Evolutionary conservation across 1,140 invertebrate genomes (phyloP).

Genomic region (Zaprionus ornatus): DNA sequence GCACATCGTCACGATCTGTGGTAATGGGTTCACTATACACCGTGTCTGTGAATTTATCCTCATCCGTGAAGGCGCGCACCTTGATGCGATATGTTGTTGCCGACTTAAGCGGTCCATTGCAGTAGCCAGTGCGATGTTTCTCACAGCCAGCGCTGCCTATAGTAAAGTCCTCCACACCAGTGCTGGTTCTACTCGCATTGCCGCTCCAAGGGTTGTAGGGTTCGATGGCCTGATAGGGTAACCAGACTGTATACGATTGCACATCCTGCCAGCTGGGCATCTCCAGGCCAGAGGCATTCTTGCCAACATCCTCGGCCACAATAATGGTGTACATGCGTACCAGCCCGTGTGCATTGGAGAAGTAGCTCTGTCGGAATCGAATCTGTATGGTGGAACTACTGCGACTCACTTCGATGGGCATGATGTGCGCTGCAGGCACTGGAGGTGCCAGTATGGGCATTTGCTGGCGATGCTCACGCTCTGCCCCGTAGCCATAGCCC

Average conservation of each 20-base stretch:
- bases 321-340: conserved; percentile 95
- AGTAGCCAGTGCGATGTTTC: conserved; percentile 89
- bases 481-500: conserved; percentile 90
- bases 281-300: conserved; percentile 90
- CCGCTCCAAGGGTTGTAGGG: conserved; percentile 93
- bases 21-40: conserved; percentile 93
- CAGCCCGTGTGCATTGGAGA: conserved; percentile 94
- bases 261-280: conserved; percentile 97
- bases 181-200: conserved; percentile 78
- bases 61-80: conserved; percentile 95
- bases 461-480: conserved; percentile 88
- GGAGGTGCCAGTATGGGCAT: conserved; percentile 95
- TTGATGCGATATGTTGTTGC: conserved; percentile 96
- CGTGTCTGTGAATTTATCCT: conserved; percentile 96
- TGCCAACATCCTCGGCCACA: conserved; percentile 94
- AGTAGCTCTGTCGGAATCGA: conserved; percentile 94
- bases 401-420: conserved; percentile 91
- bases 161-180: conserved; percentile 92
- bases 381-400: conserved; percentile 93
- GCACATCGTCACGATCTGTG: conserved; percentile 87
- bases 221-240: conserved; percentile 95
- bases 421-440: conserved; percentile 88
- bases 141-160: conserved; percentile 92
- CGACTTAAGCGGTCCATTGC: conserved; percentile 95
- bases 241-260: conserved; percentile 93